phyloP scores from a whole-genome alignment of 2,888 invertebrate genomes.

The Aphidius colemani region DNA sequence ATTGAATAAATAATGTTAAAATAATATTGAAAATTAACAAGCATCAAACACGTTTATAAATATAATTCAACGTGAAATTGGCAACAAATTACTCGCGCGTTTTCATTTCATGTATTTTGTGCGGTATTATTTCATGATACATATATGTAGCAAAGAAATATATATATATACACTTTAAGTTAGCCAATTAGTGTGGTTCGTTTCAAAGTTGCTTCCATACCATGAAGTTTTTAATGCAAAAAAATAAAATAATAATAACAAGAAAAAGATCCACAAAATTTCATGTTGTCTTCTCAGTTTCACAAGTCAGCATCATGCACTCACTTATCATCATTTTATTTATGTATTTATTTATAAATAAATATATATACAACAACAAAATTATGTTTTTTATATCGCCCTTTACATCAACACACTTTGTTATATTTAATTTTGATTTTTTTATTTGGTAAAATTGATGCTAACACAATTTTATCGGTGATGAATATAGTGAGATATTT shows the following conservation, averaged over 20 bases:
- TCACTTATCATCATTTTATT: slow-evolving; percentile 1
- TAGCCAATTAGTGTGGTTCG: slow-evolving; percentile 51
- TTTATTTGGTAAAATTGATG: slow-evolving; percentile 2
- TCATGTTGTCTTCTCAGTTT: not conserved
- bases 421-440: not conserved
- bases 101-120: slow-evolving; percentile 17
- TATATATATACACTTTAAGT: slow-evolving; percentile 32
- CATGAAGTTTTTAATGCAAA: slow-evolving; percentile 7
- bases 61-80: slow-evolving; percentile 50
- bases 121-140: slow-evolving; percentile 11
- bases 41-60: not conserved
- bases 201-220: slow-evolving; percentile 8
- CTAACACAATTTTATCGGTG: slow-evolving; percentile 22
- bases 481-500: slow-evolving; percentile 30
- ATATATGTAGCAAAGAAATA: slow-evolving; percentile 4
- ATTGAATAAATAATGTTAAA: too few relatives aligned
- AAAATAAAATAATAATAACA: slow-evolving; percentile 2
- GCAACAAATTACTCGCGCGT: slow-evolving; percentile 51
- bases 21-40: not conserved
- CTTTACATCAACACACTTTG: not conserved
- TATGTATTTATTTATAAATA: not conserved
- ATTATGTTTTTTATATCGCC: slow-evolving; percentile 8
- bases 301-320: not conserved
- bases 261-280: not conserved
- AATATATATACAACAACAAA: not conserved